Conservation (phyloP, 2,888 invertebrate genomes). For the Malthinus flaveolus region DNA sequence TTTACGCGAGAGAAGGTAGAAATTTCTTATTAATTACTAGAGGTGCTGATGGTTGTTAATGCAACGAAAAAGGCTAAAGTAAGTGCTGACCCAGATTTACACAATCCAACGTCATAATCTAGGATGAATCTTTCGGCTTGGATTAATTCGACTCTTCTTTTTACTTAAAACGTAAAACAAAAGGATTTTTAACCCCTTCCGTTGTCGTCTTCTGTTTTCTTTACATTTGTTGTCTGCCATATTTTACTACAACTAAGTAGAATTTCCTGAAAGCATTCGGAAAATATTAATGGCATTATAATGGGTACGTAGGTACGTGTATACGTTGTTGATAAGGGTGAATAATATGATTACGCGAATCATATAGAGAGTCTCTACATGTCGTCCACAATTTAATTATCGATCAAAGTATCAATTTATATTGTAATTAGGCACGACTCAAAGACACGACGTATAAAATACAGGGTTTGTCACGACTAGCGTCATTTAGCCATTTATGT, state of each 20-base stretch:
- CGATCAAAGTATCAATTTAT: constrained; percentile 18
- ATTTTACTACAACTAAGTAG: background rate
- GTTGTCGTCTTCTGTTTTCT: too few relatives aligned
- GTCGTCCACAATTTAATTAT: constrained; percentile 11
- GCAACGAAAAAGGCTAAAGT: constrained; percentile 4
- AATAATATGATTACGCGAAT: constrained; percentile 9
- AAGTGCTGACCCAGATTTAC: constrained; percentile 1
- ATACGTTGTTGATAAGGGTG: constrained; percentile 2
- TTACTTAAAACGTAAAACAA: too few relatives aligned
- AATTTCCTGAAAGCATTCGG: background rate
- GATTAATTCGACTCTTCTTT: too few relatives aligned
- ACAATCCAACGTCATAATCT: background rate
- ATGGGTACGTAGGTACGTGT: background rate
- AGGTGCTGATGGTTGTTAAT: background rate
- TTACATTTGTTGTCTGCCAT: too few relatives aligned
- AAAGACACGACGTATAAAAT: background rate
- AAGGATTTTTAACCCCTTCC: too few relatives aligned
- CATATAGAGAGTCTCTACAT: constrained; percentile 7
- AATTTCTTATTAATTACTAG: constrained; percentile 14
- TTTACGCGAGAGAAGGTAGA: background rate
- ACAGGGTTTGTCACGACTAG: too few relatives aligned
- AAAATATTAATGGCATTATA: constrained; percentile 6
- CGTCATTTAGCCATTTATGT: too few relatives aligned
- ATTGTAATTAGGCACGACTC: constrained; percentile 11
- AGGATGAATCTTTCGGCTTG: too few relatives aligned